Conservation (phyloP, 2,113 vertebrate genomes). For the Oreochromis spilurus region DNA sequence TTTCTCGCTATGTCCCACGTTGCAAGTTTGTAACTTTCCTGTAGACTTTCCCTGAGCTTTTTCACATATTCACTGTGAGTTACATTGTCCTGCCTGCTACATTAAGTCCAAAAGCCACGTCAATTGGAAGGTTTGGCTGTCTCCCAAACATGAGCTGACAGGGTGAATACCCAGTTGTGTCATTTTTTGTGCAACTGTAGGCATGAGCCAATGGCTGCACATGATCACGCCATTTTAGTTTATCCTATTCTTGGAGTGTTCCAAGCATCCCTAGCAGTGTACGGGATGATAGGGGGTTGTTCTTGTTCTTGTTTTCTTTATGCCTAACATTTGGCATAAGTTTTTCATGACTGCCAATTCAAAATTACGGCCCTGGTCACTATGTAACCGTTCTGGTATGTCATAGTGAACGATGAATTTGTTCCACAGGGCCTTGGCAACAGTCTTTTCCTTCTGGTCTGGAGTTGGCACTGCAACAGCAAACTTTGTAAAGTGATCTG, state of each 20-base stretch:
- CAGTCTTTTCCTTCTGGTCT: rapidly evolving
- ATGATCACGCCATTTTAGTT: not conserved
- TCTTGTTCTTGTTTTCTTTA: not conserved
- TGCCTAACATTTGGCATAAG: not conserved
- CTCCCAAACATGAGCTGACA: not conserved
- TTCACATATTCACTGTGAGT: not conserved
- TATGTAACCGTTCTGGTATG: not conserved
- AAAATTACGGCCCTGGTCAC: rapidly evolving
- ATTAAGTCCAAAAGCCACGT: not conserved
- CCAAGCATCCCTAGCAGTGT: not conserved
- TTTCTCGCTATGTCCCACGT: not conserved
- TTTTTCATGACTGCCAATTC: not conserved
- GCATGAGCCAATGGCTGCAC: not conserved
- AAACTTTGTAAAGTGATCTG: rapidly evolving
- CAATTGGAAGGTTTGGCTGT: rapidly evolving
- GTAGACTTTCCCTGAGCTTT: not conserved
- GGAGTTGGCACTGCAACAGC: not conserved
- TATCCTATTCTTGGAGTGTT: rapidly evolving
- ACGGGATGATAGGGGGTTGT: not conserved
- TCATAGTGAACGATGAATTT: not conserved
- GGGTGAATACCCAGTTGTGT: not conserved
- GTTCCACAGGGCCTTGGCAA: rapidly evolving
- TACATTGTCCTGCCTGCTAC: rapidly evolving
- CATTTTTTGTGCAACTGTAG: not conserved
- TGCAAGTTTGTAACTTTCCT: not conserved